These are phyloP conservation scores for Doryteuthis pealeii DNA, from an alignment of 1,140 invertebrate species.

Conservation along the genomic window DNA sequence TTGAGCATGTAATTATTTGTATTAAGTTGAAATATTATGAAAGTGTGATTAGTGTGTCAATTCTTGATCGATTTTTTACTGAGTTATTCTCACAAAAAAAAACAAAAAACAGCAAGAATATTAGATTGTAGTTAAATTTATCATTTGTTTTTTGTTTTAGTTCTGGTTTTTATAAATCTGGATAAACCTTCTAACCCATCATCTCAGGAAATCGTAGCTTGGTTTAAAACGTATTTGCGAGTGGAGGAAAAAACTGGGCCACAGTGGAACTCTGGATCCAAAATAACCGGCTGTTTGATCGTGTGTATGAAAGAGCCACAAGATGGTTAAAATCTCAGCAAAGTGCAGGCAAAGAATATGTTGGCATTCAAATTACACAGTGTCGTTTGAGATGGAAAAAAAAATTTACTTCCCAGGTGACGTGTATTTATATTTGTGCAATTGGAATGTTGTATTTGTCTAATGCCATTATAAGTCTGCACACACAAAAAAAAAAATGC, in stretches of 20 bases:
- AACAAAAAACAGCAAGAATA: no score
- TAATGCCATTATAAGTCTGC: no score
- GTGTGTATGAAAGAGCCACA: constrained; percentile 96
- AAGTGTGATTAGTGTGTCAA: no score
- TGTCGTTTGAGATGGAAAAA: constrained; percentile 76
- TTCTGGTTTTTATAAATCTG: constrained; percentile 93
- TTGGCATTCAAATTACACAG: constrained; percentile 94
- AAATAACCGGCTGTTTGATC: constrained; percentile 90
- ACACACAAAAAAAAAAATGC: no score
- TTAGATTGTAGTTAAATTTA: no score
- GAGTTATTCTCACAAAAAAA: no score
- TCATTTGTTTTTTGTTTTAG: constrained; percentile 44
- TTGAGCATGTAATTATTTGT: no score
- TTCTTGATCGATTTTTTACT: no score
- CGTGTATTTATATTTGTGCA: no score
- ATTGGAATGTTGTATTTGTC: no score
- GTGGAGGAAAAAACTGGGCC: constrained; percentile 98
- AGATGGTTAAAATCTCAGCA: constrained; percentile 98
- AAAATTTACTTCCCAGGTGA: constrained; percentile 69
- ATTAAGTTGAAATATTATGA: no score
- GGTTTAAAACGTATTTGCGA: constrained; percentile 95
- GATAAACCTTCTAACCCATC: constrained; percentile 99
- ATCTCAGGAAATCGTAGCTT: constrained; percentile 99
- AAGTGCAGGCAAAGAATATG: constrained; percentile 97
- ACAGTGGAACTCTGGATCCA: constrained; percentile 99